A percentile compares a stretch with the other conserved stretches of the same genome.
Evolutionary conservation across 2,113 vertebrate species (phyloP).

Genomic region (Eleginops maclovinus): DNA sequence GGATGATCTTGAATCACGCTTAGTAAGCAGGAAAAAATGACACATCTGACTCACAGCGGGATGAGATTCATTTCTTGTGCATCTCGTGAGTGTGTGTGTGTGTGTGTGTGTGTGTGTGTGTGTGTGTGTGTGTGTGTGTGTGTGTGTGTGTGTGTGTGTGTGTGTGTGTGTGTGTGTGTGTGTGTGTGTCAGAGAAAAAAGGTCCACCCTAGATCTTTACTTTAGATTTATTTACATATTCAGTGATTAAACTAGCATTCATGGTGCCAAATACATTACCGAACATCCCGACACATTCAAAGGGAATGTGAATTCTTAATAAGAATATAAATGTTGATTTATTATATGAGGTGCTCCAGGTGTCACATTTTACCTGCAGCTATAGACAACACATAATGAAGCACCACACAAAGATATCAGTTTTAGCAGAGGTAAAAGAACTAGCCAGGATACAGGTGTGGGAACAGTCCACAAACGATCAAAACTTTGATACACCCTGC

Average conservation of each 20-base stretch:
- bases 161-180: constrained; percentile 1
- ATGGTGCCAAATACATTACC: not conserved
- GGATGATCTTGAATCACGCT: constrained; percentile 60
- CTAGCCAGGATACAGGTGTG: constrained; percentile 38
- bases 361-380: constrained; percentile 23
- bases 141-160: constrained; percentile 13
- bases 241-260: not conserved
- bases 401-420: constrained; percentile 9
- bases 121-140: constrained; percentile 7
- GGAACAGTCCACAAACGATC: constrained; percentile 29
- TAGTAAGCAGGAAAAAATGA: constrained; percentile 66
- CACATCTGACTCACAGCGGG: constrained; percentile 55
- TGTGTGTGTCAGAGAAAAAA: constrained; percentile 13
- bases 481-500: constrained; percentile 4
- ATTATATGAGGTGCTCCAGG: constrained; percentile 1
- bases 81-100: constrained; percentile 19
- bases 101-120: constrained; percentile 2
- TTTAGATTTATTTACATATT: not conserved
- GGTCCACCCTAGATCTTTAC: constrained; percentile 13
- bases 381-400: not conserved
- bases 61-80: constrained; percentile 44
- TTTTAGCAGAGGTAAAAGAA: not conserved
- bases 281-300: not conserved
- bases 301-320: not conserved
- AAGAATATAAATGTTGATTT: not conserved